Evolutionary conservation across 2,797 vertebrate genomes (phyloP), one percentile per base, ranked within the genome.

Genomic region (Glyptemys insculpta): DNA sequence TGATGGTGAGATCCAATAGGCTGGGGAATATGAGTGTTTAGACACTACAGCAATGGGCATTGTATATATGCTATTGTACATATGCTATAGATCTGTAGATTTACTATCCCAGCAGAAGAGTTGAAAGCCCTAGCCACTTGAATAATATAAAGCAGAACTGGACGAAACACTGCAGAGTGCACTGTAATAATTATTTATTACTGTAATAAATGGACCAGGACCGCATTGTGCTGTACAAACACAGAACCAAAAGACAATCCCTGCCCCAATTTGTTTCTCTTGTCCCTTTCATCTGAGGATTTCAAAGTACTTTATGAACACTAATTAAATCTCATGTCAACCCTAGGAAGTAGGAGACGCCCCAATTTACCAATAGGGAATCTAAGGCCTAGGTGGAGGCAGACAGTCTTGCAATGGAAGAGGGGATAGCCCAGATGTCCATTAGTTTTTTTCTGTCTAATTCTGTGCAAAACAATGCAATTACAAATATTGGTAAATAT

Each of bases 131-230:
- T 5, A 82, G 59, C 47, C 54, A 29, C 37, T 57, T 74, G 34
- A 86, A 65, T 87, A 34, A 27, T 74, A 6, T 29, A 87, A 85
- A 94, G 88, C 37, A 89, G 79, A 90, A 6, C 31, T 76, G 76
- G 34, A 59, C 21, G 85, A 91, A 87, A 4, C 29, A 41, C 78
- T 96, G 85, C 31, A 44, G 93, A 91, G 90, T 83, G 5, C n/a
- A 74, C 12, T 90, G 41, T 25, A 95, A 88, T 90, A 90, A 88
- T 95, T 90, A 57, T 93, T 37, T 68, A 21, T 62, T 34, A 34
- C 31, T 25, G 23, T 21, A 54, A 54, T 34, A 62, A 5, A 41
- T 41, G 21, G 65, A 72, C 37, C 21, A 72, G 68, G 65, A 23
- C 37, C 21, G 3, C n/a, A 23, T 25, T 23, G 37, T 72, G 37